Percentiles rank a stretch among this genome's conserved stretches.
These are phyloP conservation scores for Scolanthus callimorphus DNA, from an alignment of 92 coral and sea anemone genomes.

Conservation along the genomic window DNA sequence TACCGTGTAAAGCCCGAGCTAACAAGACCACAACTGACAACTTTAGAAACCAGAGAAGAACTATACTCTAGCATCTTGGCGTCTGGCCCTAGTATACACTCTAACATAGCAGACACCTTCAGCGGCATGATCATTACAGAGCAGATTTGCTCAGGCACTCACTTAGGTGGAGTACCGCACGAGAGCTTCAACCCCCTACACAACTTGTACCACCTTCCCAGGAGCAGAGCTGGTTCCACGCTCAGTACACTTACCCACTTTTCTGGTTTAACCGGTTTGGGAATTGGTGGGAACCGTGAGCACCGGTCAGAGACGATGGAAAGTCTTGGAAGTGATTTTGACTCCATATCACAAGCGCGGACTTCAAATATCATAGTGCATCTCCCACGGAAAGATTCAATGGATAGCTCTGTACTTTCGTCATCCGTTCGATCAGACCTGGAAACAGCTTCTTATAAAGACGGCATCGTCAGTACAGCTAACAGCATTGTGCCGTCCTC, in stretches of 20 bases:
- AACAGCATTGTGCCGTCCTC: too few relatives aligned
- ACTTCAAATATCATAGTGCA: too few relatives aligned
- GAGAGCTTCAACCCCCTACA: slow-evolving; percentile 22
- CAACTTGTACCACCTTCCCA: slow-evolving; percentile 4
- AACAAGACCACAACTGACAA: slow-evolving; percentile 4
- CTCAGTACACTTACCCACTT: slow-evolving; percentile 10
- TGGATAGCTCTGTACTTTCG: too few relatives aligned
- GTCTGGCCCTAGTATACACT: slow-evolving; percentile 52
- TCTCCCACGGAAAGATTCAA: too few relatives aligned
- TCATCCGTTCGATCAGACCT: too few relatives aligned
- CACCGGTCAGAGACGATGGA: too few relatives aligned
- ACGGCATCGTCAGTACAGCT: too few relatives aligned
- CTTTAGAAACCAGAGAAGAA: slow-evolving; percentile 8
- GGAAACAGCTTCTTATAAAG: too few relatives aligned
- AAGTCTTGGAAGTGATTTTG: too few relatives aligned
- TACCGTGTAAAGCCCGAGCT: slow-evolving; percentile 65
- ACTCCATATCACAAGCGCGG: too few relatives aligned
- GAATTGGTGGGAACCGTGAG: too few relatives aligned
- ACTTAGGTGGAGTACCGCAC: slow-evolving; percentile 25
- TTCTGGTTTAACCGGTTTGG: too few relatives aligned
- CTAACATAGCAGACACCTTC: slow-evolving; percentile 53
- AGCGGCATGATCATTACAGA: slow-evolving; percentile 68
- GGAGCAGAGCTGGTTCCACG: slow-evolving; percentile 30
- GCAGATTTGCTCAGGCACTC: slow-evolving; percentile 17
- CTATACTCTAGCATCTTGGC: slow-evolving; percentile 23